A percentile compares a stretch with the other conserved stretches of the same genome.
Conservation (phyloP, 1,140 invertebrate genomes). For the Acromyrmex heyeri region DNA sequence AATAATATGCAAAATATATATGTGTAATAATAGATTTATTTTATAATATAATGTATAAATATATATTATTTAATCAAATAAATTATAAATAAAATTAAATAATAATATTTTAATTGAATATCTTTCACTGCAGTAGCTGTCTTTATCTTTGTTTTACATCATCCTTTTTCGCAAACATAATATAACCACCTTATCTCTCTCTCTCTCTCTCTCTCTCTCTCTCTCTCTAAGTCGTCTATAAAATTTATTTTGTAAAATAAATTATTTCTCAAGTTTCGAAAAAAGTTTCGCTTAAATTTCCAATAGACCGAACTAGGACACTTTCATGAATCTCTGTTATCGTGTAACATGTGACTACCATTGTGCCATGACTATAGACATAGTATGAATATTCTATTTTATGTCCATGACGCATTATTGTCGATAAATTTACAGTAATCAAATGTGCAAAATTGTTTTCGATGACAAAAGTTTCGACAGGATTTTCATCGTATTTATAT, state of each 20-base stretch:
- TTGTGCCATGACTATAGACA: background rate
- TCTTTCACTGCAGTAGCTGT: background rate
- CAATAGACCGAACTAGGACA: background rate
- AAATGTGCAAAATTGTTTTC: background rate
- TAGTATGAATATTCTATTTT: too few relatives aligned
- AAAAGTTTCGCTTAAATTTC: conserved; percentile 7
- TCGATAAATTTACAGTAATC: conserved; percentile 27
- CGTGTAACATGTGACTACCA: conserved; percentile 29
- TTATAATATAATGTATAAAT: background rate
- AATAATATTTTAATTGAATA: background rate
- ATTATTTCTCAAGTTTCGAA: conserved; percentile 10
- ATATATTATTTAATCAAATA: background rate
- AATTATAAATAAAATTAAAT: conserved; percentile 1
- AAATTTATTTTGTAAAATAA: conserved; percentile 19
- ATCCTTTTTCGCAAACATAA: background rate
- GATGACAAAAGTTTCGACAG: background rate
- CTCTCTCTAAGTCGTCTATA: background rate
- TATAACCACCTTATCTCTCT: background rate
- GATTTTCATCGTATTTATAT: background rate
- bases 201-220: background rate
- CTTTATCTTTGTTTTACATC: background rate
- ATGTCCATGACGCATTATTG: background rate
- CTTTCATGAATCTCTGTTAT: conserved; percentile 26
- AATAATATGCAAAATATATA: background rate
- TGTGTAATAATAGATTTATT: background rate